phyloP scores from a whole-genome alignment of 2,888 invertebrate genomes.

The Epirrhoe tristata region DNA sequence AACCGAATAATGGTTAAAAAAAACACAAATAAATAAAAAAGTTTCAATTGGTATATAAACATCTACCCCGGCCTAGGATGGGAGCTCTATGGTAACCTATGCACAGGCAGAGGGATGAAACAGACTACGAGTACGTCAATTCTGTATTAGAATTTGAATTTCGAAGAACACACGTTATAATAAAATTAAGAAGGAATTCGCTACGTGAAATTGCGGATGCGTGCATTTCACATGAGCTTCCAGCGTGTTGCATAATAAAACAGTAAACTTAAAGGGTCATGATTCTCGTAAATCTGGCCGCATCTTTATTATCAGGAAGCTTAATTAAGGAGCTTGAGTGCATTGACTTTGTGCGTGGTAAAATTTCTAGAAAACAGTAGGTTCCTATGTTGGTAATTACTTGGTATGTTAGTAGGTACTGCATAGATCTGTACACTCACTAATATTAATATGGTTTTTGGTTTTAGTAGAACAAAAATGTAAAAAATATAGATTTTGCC shows the following conservation, averaged over 20 bases:
- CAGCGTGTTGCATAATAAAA: constrained; percentile 14
- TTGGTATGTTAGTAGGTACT: too few species aligned
- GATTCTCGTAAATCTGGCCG: constrained; percentile 20
- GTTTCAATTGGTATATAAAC: too few species aligned
- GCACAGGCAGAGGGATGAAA: too few species aligned
- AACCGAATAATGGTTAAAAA: too few species aligned
- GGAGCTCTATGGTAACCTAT: too few species aligned
- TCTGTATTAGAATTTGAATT: not conserved
- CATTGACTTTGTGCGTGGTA: constrained; percentile 6
- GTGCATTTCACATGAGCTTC: constrained; percentile 4
- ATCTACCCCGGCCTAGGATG: too few species aligned
- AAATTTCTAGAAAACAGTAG: not conserved
- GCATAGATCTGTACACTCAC: too few species aligned
- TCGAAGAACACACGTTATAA: not conserved
- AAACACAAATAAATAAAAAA: too few species aligned
- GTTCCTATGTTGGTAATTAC: not conserved
- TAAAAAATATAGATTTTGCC: too few species aligned
- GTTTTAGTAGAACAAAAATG: too few species aligned
- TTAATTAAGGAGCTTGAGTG: constrained; percentile 19
- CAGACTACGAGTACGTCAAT: too few species aligned
- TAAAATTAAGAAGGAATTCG: not conserved
- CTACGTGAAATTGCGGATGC: not conserved
- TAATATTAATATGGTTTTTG: too few species aligned
- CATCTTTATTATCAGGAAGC: constrained; percentile 20
- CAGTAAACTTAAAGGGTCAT: constrained; percentile 16